A percentile compares a stretch with the other conserved stretches of the same genome.
Conservation (phyloP, 2,797 vertebrate genomes). For the Ibycter americanus region DNA sequence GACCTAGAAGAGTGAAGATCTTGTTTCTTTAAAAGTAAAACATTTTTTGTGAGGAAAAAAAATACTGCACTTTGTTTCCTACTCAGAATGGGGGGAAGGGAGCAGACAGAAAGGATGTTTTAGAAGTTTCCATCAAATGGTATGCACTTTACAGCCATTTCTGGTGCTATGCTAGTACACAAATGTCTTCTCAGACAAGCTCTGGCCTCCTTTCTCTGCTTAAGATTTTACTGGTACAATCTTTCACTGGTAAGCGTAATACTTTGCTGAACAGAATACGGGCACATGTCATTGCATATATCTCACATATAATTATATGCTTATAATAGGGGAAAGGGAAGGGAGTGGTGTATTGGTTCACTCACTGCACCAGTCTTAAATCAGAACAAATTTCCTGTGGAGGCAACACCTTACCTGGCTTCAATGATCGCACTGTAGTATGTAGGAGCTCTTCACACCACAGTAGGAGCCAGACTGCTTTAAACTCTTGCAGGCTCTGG, state of each 20-base stretch:
- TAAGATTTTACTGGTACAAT: background rate
- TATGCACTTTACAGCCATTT: background rate
- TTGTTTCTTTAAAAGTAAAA: background rate
- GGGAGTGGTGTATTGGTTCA: background rate
- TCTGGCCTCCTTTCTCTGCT: background rate
- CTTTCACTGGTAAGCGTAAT: background rate
- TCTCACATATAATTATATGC: background rate
- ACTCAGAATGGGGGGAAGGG: background rate
- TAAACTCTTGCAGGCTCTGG: background rate
- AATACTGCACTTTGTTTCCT: background rate
- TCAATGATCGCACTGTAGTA: background rate
- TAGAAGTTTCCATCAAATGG: background rate
- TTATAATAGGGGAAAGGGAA: background rate
- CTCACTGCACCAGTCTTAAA: background rate
- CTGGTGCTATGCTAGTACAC: background rate
- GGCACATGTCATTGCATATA: background rate
- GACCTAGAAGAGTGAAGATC: background rate
- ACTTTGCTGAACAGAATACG: background rate
- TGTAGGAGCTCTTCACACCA: background rate
- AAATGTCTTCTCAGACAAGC: background rate
- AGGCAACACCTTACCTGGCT: background rate
- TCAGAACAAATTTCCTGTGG: background rate
- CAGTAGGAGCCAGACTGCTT: background rate
- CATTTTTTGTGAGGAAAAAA: background rate
- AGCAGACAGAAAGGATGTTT: background rate